Evolutionary conservation across 2,888 invertebrate genomes (phyloP), one percentile per base, ranked within the genome.

Genomic region (Pseudococcus longispinus): DNA sequence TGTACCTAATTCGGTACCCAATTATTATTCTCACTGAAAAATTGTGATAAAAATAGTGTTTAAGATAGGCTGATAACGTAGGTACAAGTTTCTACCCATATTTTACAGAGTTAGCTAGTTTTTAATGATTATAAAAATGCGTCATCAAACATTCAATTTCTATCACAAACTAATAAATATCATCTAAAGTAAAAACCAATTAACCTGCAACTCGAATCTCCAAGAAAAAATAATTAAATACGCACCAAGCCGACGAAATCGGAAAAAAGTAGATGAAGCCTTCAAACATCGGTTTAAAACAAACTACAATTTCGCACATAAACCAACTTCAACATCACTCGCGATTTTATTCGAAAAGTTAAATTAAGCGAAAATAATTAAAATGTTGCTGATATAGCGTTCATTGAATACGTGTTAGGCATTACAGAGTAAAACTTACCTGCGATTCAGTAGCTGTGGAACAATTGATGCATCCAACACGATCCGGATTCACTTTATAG

Each of bases 311-410:
- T 55, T 55, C 55, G 55, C 8, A 1, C 9, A 23, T 8, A 9
- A n/a, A n/a, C 9, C 60, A 51, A 51, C 51, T 18, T 11, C 29
- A 70, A 29, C 29, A 3, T 0, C 29, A 70, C 15, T 9, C 4
- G 18, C 29, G 26, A 70, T 70, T 29, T 29, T 15, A 70, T 70
- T 15, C 23, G 70, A 26, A 20, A 42, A 80, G 42, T 32, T 37
- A 80, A 80, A 80, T 80, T 37, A 80, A 80, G 29, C 77, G 77
- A 80, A 20, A 37, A 80, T 80, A 80, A 80, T 80, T 80, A 80
- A 80, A 80, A 37, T 8, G 32, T 74, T 13, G 23, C 42, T 20
- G 32, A 37, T 42, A 80, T 42, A 80, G 11, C 11, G 2, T 4
- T 4, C 51, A 51, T 29, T 37, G 18, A 42, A 80, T 80, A 80